These are phyloP conservation scores for Eucidaris tribuloides DNA, from an alignment of 35 echinoderm and acorn worm genomes.

Conservation along the genomic window DNA sequence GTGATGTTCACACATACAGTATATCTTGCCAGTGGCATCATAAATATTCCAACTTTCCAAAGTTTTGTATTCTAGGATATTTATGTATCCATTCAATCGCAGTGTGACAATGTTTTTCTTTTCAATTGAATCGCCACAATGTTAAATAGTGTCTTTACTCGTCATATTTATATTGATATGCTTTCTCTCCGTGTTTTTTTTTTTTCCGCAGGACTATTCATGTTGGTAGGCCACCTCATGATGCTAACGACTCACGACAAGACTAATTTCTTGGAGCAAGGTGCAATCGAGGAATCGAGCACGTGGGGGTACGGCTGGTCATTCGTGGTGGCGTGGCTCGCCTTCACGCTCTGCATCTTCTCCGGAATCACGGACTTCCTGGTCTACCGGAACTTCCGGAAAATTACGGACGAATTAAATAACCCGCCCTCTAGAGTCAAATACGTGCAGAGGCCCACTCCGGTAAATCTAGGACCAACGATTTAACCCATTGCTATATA, in stretches of 20 bases:
- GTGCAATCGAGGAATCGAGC: background rate
- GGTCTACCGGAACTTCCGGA: conserved; percentile 83
- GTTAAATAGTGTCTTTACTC: too few species aligned
- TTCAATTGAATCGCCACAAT: too few species aligned
- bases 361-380: conserved; percentile 61
- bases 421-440: conserved; percentile 60
- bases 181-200: too few species aligned
- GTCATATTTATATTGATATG: too few species aligned
- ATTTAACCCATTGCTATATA: too few species aligned
- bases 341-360: conserved; percentile 60
- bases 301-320: conserved; percentile 63
- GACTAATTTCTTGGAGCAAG: background rate
- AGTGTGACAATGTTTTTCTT: too few species aligned
- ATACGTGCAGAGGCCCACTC: conserved; percentile 51
- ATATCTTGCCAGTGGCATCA: too few species aligned
- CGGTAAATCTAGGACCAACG: conserved; percentile 63
- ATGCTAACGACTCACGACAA: conserved; percentile 44
- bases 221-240: conserved; percentile 88
- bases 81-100: too few species aligned
- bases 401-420: conserved; percentile 65
- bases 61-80: too few species aligned
- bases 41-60: too few species aligned
- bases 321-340: conserved; percentile 64
- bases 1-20: too few species aligned
- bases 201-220: conserved; percentile 68